Base-by-base conservation (phyloP, 1,140 invertebrate species). In the Apis laboriosa region DNA sequence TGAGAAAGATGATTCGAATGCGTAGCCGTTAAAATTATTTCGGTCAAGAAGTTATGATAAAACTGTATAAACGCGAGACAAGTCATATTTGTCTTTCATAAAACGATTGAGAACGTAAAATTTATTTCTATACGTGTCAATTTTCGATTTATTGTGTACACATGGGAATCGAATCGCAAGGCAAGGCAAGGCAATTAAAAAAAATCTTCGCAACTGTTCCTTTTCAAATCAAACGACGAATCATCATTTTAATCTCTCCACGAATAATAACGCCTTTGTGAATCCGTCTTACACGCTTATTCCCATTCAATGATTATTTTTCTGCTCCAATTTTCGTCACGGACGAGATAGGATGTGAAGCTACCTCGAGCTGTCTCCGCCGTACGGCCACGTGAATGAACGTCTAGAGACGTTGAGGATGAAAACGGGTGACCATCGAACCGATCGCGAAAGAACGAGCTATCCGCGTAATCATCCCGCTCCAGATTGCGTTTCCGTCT, bases 401-500 rank as follows among this genome's bases (percentile, higher is more conserved):
- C 24, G 80, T 82, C 73, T 66, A n/a, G 55, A 51, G 64, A 77
- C 24, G 63, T 68, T 53, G 34, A 53, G 55, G 24, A 60, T 53
- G 55, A 67, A 68, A 76, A 11, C 49, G 7, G 71, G 13, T 74
- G 21, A 19, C 72, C 73, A 56, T 43, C 34, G 24, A 21, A 28
- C 19, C 61, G 68, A 68, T 83, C 71, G 75, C 68, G 74, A 83
- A 83, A 78, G 64, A 64, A 75, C 74, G 21, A 79, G 63, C 68
- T 64, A 43, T 66, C 64, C 77, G 78, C 64, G 83, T 82, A 77
- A 82, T 86, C 84, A 79, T 86, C 76, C 60, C 61, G 80, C 67
- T 77, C 76, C 66, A 86, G 84, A 87, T 87, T 86, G 76, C 86
- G 34, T 73, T 77, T 86, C 72, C 60, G 53, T 76, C 55, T 24